Evolutionary conservation across 2,113 vertebrate genomes (phyloP), one percentile per base, ranked within the genome.

Genomic region (Potamarius usumacintae): DNA sequence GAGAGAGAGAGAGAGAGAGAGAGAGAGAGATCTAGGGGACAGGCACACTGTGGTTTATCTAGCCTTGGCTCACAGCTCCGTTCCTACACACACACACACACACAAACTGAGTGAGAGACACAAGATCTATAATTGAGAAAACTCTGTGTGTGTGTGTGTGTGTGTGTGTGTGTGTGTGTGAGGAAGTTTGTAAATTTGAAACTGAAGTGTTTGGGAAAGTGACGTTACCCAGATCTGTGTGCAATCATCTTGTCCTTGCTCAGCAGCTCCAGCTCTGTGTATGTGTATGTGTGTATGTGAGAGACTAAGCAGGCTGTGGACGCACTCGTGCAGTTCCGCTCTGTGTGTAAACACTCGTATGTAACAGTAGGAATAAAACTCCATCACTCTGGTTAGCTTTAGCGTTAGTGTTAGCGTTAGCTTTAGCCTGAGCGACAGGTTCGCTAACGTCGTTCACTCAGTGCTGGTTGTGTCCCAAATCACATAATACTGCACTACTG

Each of bases 31-130:
- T 85, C 53, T 74, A 42, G 53, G 76, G 76, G 48, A 67, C 50
- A 84, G 50, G 15, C 58, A 42, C 9, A 53, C 69, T 65, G 88
- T 87, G 82, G 85, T 84, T 89, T 84, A 86, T 84, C 85, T 87
- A 83, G 74, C 88, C 81, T 84, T 84, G 85, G 63, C 78, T 79
- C 67, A 90, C 58, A 53, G 78, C 83, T 86, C 87, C 85, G 90
- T 90, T 85, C 80, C 88, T 20, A 55, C 77, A 78, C 34, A 52
- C 76, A 69, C 34, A 48, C 88, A 90, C 42, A 48, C 18, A 48
- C 25, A 53, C 50, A 53, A 22, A 42, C 42, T 42, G 42, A 42
- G 42, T 3, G 2, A 78, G 7, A 74, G 42, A 30, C 18, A 74
- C 42, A 74, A 22, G 71, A 74, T 48, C 71, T 74, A 22, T 74